Conservation (phyloP, 2,888 invertebrate species). For the Drosophila mulleri region DNA sequence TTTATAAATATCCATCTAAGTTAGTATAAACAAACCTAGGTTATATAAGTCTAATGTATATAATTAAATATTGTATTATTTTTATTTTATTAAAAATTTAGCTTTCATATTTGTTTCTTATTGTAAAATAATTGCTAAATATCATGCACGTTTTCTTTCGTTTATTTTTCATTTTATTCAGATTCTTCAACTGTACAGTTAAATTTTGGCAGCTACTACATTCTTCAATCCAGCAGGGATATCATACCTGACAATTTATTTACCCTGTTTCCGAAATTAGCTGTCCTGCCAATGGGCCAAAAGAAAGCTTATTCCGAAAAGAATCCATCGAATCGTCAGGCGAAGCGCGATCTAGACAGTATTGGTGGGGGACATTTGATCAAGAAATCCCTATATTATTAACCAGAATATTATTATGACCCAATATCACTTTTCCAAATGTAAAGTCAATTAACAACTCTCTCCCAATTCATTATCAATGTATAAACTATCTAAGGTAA, state of each 20-base stretch:
- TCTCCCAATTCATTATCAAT: slow-evolving; percentile 1
- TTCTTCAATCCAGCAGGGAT: slow-evolving; percentile 32
- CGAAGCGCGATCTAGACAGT: slow-evolving; percentile 70
- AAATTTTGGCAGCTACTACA: slow-evolving; percentile 43
- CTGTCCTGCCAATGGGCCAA: slow-evolving; percentile 3
- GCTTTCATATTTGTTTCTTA: slow-evolving; percentile 14
- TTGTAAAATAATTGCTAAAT: slow-evolving; percentile 22
- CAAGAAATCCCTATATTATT: slow-evolving; percentile 43
- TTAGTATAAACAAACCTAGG: neutral
- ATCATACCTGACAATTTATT: slow-evolving; percentile 30
- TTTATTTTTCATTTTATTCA: slow-evolving; percentile 41
- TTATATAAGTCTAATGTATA: neutral
- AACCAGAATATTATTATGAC: neutral
- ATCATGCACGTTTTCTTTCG: slow-evolving; percentile 14
- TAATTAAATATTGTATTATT: neutral
- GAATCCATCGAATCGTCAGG: slow-evolving; percentile 16
- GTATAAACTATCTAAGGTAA: slow-evolving; percentile 22
- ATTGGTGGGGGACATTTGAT: slow-evolving; percentile 71
- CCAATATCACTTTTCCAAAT: neutral
- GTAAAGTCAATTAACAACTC: slow-evolving; percentile 6
- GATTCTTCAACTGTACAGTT: slow-evolving; percentile 53
- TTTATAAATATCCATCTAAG: neutral
- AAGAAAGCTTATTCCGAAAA: slow-evolving; percentile 18
- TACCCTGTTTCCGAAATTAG: slow-evolving; percentile 19
- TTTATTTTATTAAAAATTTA: neutral